Evolutionary conservation across 2,797 vertebrate species (phyloP).

Genomic region (Lacerta agilis): DNA sequence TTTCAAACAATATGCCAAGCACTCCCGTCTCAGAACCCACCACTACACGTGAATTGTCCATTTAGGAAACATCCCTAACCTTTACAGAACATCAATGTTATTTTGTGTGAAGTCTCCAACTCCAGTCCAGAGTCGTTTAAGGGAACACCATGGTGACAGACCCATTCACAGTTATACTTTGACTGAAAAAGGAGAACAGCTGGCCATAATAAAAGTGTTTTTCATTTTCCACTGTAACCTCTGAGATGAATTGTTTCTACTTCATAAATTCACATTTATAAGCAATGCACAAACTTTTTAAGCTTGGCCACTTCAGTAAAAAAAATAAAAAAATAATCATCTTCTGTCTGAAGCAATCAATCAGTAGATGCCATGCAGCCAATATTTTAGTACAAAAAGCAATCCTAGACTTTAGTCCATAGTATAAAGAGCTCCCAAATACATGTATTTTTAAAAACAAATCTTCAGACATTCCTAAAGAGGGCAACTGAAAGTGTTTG

Average conservation of each 20-base stretch:
- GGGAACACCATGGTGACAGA: neutral
- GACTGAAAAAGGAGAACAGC: neutral
- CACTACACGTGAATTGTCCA: neutral
- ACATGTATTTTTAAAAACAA: neutral
- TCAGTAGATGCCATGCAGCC: neutral
- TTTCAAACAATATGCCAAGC: neutral
- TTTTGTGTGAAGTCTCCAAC: neutral
- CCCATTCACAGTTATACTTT: neutral
- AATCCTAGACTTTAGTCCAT: neutral
- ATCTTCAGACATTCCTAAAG: neutral
- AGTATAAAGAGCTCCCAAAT: neutral
- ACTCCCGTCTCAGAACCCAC: neutral
- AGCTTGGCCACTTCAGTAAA: slow-evolving; percentile 9
- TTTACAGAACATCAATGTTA: slow-evolving; percentile 3
- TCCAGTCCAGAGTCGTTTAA: neutral
- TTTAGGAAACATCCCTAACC: neutral
- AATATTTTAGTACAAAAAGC: neutral
- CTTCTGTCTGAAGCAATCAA: slow-evolving; percentile 2
- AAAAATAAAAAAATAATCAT: neutral
- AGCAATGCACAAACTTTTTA: neutral
- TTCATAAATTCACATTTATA: slow-evolving; percentile 20
- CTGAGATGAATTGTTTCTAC: slow-evolving; percentile 15
- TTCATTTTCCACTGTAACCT: neutral
- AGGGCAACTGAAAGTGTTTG: neutral
- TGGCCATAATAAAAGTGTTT: slow-evolving; percentile 2